phyloP scores from a whole-genome alignment of 1,140 invertebrate species.

The Dreissena rostriformis region DNA sequence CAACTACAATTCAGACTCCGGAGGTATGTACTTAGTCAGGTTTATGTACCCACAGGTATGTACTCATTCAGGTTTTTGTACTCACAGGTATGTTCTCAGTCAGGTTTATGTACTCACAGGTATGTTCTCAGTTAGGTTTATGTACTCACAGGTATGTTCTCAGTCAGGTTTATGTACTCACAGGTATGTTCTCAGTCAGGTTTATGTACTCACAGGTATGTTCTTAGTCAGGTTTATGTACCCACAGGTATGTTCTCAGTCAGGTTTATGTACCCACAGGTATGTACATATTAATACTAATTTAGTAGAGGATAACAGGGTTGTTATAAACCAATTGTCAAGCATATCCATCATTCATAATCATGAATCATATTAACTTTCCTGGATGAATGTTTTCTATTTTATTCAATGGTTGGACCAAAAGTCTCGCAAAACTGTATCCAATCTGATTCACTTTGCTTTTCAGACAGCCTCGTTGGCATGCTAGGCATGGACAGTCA shows the following conservation, averaged over 20 bases:
- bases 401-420: not conserved
- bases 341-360: too few species aligned
- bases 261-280: too few species aligned
- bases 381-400: not conserved
- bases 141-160: too few species aligned
- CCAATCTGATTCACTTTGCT: not conserved
- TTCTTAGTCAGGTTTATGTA: not conserved
- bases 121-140: too few species aligned
- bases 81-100: not conserved
- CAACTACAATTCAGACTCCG: constrained; percentile 6
- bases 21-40: not conserved
- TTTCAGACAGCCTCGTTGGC: not conserved
- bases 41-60: not conserved
- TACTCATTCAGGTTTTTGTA: not conserved
- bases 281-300: too few species aligned
- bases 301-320: too few species aligned
- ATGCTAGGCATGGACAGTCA: not conserved
- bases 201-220: not conserved
- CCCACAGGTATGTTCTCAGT: not conserved
- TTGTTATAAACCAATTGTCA: too few species aligned
- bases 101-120: too few species aligned
- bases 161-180: not conserved
- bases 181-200: not conserved
- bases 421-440: not conserved
- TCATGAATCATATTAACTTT: not conserved